Base-by-base conservation (phyloP, 2,888 invertebrate species). In the Drosophila parthenogenetica region DNA sequence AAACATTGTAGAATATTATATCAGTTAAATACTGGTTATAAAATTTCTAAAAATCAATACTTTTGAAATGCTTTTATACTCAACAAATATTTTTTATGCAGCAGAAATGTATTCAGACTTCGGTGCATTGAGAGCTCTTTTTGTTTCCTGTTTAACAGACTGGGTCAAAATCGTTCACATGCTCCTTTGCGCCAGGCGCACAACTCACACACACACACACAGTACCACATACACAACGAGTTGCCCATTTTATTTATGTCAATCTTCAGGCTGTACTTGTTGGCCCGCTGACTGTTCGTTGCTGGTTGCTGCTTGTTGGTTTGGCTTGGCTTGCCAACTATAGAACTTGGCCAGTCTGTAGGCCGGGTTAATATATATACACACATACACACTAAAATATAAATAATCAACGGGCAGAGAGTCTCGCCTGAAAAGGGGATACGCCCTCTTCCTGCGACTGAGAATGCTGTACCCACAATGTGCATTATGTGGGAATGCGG, bases 221-320 rank as follows among this genome's bases (percentile, higher is more conserved):
- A 39, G 5, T 35, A 37, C n/a, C 13, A 53, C 25, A 53, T 17
- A 16, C 29, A 53, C 29, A 58, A 11, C n/a, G 43, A 45, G 57
- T 64, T 74, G 64, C 64, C 66, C 87, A 73, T 81, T 83, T 87
- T 85, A 87, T 83, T 83, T 83, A 83, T 83, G 86, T 79, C 83
- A 87, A 87, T 83, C 72, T 65, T 55, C 37, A 77, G 51, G 72
- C 69, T 48, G 48, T 64, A 59, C 63, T 72, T 68, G 55, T 73
- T 67, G 71, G 54, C 42, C 32, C 51, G n/a, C 32, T 35, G 19
- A 53, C 66, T 58, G 35, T 48, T 53, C 58, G 54, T 75, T 58
- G 35, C 35, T 35, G 19, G 58, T 58, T 50, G 39, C 42, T 51
- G 61, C 49, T 69, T 58, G 46, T 57, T 62, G 58, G 54, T 69